Conservation (phyloP, 2,888 invertebrate species). For the Cantharis nigra region DNA sequence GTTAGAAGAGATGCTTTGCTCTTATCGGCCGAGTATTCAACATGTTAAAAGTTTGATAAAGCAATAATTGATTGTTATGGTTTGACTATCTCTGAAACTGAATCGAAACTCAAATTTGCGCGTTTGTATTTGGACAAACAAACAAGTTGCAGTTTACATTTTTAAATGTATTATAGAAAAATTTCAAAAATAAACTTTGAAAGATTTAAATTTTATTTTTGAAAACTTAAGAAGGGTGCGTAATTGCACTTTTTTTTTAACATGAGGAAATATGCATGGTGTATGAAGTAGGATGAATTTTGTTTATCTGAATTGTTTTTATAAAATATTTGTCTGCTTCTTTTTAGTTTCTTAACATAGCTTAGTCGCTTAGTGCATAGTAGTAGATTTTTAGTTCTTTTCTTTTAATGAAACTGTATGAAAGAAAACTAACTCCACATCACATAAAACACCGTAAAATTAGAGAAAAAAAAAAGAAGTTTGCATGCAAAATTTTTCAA, state of each 20-base stretch:
- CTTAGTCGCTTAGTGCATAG: neutral
- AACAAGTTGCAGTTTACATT: neutral
- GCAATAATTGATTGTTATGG: too few species aligned
- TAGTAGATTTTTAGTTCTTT: neutral
- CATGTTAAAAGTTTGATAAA: too few species aligned
- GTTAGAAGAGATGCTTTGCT: too few species aligned
- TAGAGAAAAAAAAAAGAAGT: neutral
- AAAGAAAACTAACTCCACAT: neutral
- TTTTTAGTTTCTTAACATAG: neutral
- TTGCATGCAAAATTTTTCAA: constrained; percentile 15
- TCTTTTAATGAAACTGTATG: neutral
- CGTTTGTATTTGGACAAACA: neutral
- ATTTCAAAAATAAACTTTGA: too few species aligned
- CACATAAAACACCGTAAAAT: constrained; percentile 4
- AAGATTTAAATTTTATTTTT: neutral
- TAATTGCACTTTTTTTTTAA: neutral
- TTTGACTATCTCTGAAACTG: too few species aligned
- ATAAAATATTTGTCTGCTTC: neutral
- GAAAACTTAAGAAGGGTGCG: neutral
- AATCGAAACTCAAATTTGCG: neutral
- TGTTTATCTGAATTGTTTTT: neutral
- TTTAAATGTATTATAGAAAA: neutral
- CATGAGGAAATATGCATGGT: neutral
- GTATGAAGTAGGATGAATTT: neutral
- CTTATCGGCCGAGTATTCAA: too few species aligned